Base-by-base conservation (phyloP, 2,797 vertebrate genomes). In the Limosa lapponica region DNA sequence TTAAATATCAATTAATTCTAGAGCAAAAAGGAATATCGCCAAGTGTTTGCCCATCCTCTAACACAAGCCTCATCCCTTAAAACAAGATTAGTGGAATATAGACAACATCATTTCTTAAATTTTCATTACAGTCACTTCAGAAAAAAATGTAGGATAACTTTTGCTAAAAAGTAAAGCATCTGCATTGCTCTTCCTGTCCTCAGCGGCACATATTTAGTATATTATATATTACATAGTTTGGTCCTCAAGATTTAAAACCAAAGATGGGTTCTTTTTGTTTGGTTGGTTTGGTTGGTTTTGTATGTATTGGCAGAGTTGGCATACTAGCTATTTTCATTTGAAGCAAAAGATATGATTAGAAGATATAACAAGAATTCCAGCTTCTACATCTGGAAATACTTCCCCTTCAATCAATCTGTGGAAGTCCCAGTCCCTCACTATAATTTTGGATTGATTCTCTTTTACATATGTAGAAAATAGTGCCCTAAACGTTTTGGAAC, bases 1-100 rank as follows among this genome's bases (percentile, higher is more conserved):
- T 51, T 83, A 91, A 84, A 79, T 46, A 85, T 71, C 43, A 62
- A 67, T 86, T 85, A 57, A 59, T 87, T 78, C 66, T 34, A 48
- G 54, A 77, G 13, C 14, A 80, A 88, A 75, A 94, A 85, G 28
- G 41, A 48, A 55, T 44, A 66, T 55, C 69, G 81, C 15, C 49
- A 48, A 48, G 72, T 65, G 13, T 90, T 95, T 75, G 27, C 30
- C 58, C 11, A 37, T 66, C 8, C 9, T 82, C 24, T 69, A 41
- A 82, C 16, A 57, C 10, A 91, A 78, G 0, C 1, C 3, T 94
- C 46, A 82, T 57, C 32, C 61, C 11, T 81, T 64, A 75, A 79
- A 73, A 14, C 7, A 82, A 87, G 30, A 2, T 82, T 67, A 36
- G 14, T 41, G 57, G 59, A 87, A 93, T 80, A 73, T 7, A 71